These are phyloP conservation scores for Mallotus villosus DNA, from an alignment of 2,797 vertebrate species.

Conservation along the genomic window DNA sequence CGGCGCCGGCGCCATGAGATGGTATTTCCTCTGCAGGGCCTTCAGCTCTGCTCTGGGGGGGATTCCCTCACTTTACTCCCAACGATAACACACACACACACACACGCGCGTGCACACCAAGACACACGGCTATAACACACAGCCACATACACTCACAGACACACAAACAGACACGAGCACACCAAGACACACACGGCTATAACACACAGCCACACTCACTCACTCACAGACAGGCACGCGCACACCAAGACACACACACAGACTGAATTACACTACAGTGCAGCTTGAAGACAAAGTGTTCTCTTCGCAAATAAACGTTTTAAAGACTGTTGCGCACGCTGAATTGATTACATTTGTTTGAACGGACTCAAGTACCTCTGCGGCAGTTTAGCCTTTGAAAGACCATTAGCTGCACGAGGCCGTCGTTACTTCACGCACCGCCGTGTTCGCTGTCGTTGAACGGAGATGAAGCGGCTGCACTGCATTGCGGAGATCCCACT, in stretches of 20 bases:
- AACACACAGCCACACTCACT: no score
- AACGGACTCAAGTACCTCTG: neutral
- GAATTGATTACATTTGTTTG: neutral
- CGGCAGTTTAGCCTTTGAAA: neutral
- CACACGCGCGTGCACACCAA: no score
- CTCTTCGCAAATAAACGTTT: neutral
- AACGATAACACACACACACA: neutral
- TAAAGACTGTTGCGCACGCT: neutral
- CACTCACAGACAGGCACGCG: neutral
- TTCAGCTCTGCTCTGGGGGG: neutral
- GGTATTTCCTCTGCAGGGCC: slow-evolving; percentile 1
- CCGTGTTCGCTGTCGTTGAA: no score
- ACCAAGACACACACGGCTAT: no score
- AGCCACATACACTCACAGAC: no score
- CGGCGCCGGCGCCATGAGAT: slow-evolving; percentile 15
- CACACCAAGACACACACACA: neutral
- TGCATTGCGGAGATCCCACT: no score
- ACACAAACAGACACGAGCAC: neutral
- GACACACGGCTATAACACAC: no score
- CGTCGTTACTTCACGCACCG: neutral
- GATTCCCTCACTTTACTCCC: neutral
- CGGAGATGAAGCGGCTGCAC: no score
- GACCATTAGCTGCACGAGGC: neutral
- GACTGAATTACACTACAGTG: neutral
- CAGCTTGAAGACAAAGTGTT: neutral